Percentiles rank a stretch among this genome's conserved stretches.
Evolutionary conservation across 2,113 vertebrate genomes (phyloP).

Genomic region (Bothrops jararaca): DNA sequence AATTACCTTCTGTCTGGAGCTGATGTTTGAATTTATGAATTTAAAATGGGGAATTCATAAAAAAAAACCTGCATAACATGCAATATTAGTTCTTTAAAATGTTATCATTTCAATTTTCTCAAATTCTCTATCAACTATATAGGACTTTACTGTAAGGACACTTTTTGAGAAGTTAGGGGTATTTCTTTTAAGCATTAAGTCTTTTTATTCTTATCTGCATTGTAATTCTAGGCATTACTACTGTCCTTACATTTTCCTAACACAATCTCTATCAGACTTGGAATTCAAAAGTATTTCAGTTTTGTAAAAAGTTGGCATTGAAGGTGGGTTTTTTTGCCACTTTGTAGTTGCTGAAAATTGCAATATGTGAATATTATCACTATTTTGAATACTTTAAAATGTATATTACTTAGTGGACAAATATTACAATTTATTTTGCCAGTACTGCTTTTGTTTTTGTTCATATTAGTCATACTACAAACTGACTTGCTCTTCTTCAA

Average conservation of each 20-base stretch:
- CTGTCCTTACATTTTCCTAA: not conserved
- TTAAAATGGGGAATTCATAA: conserved; percentile 37
- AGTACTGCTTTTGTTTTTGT: conserved; percentile 34
- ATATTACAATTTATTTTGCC: conserved; percentile 38
- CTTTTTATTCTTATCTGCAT: not conserved
- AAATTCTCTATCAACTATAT: not conserved
- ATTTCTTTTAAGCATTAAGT: not conserved
- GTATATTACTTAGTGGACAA: not conserved
- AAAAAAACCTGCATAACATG: not conserved
- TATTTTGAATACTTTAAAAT: conserved; percentile 9
- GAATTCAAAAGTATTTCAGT: conserved; percentile 9
- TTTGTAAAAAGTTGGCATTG: not conserved
- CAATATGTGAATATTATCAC: conserved; percentile 5
- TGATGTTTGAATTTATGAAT: conserved; percentile 25
- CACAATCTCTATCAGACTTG: not conserved
- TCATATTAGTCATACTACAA: conserved; percentile 40
- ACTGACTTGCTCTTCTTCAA: conserved; percentile 7
- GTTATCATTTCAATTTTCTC: not conserved
- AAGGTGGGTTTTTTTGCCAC: not conserved
- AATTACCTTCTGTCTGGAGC: not conserved
- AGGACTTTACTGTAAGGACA: not conserved
- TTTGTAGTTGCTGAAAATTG: conserved; percentile 22
- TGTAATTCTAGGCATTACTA: not conserved
- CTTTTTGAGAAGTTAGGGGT: not conserved
- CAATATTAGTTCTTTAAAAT: not conserved